Base-by-base conservation (phyloP, 2,797 vertebrate species). In the Lacerta bilineata region DNA sequence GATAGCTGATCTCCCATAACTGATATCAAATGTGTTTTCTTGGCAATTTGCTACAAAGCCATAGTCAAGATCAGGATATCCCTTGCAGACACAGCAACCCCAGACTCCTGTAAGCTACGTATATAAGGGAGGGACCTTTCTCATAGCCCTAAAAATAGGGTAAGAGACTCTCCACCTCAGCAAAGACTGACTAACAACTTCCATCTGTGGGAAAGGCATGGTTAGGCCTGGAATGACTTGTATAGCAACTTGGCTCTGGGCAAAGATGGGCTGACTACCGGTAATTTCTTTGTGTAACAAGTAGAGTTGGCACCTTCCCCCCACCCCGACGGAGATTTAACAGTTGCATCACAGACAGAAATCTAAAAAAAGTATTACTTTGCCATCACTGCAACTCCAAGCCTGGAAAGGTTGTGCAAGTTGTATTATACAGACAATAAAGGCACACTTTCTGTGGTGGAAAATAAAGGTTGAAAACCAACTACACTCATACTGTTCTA, bases 151-250 rank as follows among this genome's bases (percentile, higher is more conserved):
- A 82, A 80, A 86, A 27, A 29, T 33, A 18, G 23, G 43, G 23
- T 2, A 13, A 29, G 6, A 36, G 33, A 50, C 50, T 71, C 39
- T 79, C 75, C 66, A 64, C 86, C 77, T 90, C 74, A 64, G 2
- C 0, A 78, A 64, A 43, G 82, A 59, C 75, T 66, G 29, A 61
- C 23, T 75, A 74, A 85, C 33, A 33, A 15, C 39, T 79, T 75
- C 29, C 17, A 84, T 33, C n/a, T 1, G 29, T 43, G 33, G 27
- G 55, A 78, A 89, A 90, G 80, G n/a, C 55, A 68, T 7, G 33
- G 36, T 55, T 84, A 61, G 88, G 85, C 59, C 61, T 18, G 20
- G 17, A 55, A 76, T 90, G 88, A 92, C 89, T 94, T 87, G 89
- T 80, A 68, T 87, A 86, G 77, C 87, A 86, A 68, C 36, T 83